These are phyloP conservation scores for Acipenser oxyrinchus DNA, from an alignment of 2,797 vertebrate species.

Conservation along the genomic window DNA sequence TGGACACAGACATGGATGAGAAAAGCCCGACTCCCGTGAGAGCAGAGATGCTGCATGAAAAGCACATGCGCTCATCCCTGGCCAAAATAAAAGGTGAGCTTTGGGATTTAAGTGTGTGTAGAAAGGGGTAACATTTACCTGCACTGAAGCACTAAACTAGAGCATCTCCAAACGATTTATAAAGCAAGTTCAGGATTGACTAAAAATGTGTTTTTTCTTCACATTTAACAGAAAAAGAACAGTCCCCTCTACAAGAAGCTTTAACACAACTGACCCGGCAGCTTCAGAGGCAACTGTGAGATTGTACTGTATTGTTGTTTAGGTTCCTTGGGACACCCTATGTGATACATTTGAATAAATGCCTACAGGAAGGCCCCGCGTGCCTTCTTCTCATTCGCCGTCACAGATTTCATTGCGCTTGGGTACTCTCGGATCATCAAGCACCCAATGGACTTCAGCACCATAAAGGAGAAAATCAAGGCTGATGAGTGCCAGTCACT, in stretches of 20 bases:
- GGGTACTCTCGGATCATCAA: slow-evolving; percentile 92
- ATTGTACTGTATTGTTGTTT: neutral
- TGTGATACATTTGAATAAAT: neutral
- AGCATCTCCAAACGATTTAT: no score
- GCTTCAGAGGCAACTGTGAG: slow-evolving; percentile 76
- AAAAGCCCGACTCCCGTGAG: slow-evolving; percentile 70
- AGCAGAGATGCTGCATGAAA: slow-evolving; percentile 67
- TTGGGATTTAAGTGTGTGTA: no score
- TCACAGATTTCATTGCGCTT: slow-evolving; percentile 94
- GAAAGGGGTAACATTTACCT: neutral
- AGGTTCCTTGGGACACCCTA: neutral
- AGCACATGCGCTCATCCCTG: slow-evolving; percentile 60
- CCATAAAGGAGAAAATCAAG: slow-evolving; percentile 93
- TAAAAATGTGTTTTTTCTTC: no score
- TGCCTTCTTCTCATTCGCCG: slow-evolving; percentile 94
- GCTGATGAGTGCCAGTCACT: slow-evolving; percentile 81
- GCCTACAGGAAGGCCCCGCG: slow-evolving; percentile 84
- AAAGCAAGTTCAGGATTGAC: no score
- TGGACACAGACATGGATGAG: slow-evolving; percentile 69
- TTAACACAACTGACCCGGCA: slow-evolving; percentile 90
- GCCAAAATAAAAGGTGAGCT: slow-evolving; percentile 79
- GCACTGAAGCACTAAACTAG: no score
- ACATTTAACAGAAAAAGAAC: slow-evolving; percentile 70
- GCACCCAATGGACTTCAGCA: slow-evolving; percentile 95
- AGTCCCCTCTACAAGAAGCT: slow-evolving; percentile 91